Conservation (phyloP, 92 coral and sea anemone genomes). For the Muricea muricata region DNA sequence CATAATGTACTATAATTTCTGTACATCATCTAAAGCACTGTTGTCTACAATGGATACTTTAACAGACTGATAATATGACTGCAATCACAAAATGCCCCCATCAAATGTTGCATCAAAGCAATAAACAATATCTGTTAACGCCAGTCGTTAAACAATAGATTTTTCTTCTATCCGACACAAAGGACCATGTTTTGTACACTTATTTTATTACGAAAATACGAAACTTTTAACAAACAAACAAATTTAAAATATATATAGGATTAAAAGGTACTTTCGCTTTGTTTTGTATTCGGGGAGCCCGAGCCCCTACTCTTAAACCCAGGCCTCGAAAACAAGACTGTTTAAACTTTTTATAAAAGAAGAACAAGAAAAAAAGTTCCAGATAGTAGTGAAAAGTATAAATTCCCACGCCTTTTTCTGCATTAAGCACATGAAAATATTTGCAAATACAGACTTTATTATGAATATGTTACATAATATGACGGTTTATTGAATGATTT, state of each 20-base stretch:
- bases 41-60: conserved; percentile 51
- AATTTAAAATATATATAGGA: background rate
- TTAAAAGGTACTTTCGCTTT: conserved; percentile 26
- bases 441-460: too few species aligned
- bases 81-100: background rate
- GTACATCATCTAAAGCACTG: conserved; percentile 44
- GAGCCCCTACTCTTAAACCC: too few species aligned
- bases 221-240: too few species aligned
- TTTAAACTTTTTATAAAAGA: too few species aligned
- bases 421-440: too few species aligned
- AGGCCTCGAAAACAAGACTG: too few species aligned
- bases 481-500: too few species aligned
- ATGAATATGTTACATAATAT: too few species aligned
- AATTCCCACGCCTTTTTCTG: too few species aligned
- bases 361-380: too few species aligned
- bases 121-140: background rate
- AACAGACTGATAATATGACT: conserved; percentile 51
- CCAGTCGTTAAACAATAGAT: background rate
- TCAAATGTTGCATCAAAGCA: background rate
- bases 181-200: background rate
- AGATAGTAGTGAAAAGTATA: too few species aligned
- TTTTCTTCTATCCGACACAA: background rate
- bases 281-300: background rate
- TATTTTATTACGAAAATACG: too few species aligned
- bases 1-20: conserved; percentile 46